Evolutionary conservation across 2,888 invertebrate genomes (phyloP).

Genomic region (Cataglyphis livida): DNA sequence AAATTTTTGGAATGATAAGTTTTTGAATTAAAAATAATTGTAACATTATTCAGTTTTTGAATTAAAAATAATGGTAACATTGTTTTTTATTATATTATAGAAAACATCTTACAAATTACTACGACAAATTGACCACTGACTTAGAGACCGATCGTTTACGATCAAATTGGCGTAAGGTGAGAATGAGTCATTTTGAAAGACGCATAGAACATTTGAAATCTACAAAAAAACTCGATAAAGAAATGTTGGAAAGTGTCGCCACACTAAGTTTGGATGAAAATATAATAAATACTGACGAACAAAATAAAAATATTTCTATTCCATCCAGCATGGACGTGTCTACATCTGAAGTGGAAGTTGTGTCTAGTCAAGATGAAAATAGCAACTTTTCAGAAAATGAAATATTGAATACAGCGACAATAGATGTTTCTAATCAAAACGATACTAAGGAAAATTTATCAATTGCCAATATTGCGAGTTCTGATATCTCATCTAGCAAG

Average conservation of each 20-base stretch:
- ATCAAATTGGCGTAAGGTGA: constrained; percentile 88
- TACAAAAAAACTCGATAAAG: not conserved
- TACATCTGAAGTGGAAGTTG: constrained; percentile 60
- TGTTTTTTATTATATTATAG: constrained; percentile 80
- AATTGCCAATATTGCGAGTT: not conserved
- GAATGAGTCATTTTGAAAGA: constrained; percentile 80
- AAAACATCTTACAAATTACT: constrained; percentile 88
- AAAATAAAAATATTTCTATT: not conserved
- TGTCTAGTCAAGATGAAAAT: constrained; percentile 65
- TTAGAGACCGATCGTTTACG: constrained; percentile 87
- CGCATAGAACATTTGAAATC: constrained; percentile 64
- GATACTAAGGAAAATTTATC: not conserved
- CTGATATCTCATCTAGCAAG: not conserved
- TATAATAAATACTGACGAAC: not conserved
- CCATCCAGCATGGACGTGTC: not conserved
- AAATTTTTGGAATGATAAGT: not conserved
- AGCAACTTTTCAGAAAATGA: constrained; percentile 58
- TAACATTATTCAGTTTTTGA: not conserved
- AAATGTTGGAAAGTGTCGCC: not conserved
- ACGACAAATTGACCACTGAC: constrained; percentile 88
- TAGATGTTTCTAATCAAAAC: not conserved
- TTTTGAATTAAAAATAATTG: constrained; percentile 18
- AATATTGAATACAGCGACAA: not conserved
- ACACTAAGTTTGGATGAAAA: not conserved
- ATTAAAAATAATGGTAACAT: not conserved